Conservation (phyloP, 2,113 vertebrate genomes). For the Rhinolophus sinicus region DNA sequence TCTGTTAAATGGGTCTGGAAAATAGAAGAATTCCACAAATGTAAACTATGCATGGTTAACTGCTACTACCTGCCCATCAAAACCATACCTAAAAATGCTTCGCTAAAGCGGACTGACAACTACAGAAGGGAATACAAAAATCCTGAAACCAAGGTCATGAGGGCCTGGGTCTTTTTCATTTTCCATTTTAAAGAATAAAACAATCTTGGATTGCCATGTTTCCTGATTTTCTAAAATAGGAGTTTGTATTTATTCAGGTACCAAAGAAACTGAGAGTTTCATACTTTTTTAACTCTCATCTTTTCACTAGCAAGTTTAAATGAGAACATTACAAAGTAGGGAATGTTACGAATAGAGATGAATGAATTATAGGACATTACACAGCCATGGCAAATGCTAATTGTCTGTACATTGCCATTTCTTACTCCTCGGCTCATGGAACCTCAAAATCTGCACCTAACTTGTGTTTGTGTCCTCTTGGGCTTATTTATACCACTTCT, state of each 20-base stretch:
- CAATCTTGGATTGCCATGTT: not conserved
- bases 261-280: not conserved
- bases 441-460: not conserved
- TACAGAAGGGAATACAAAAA: not conserved
- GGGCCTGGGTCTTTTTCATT: not conserved
- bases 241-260: conserved; percentile 49
- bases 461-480: not conserved
- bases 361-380: conserved; percentile 6
- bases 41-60: not conserved
- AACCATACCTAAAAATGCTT: not conserved
- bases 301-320: conserved; percentile 16
- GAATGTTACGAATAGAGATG: not conserved
- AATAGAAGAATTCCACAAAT: conserved; percentile 50
- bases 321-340: not conserved
- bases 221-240: conserved; percentile 44
- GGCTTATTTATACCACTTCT: not conserved
- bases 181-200: conserved; percentile 58
- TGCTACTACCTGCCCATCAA: not conserved
- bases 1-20: conserved; percentile 48
- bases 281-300: not conserved
- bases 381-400: not conserved
- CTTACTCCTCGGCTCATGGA: not conserved
- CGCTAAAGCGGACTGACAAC: not conserved
- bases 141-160: conserved; percentile 10
- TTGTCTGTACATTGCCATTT: not conserved